Evolutionary conservation across 2,113 vertebrate species (phyloP).

Genomic region (Lepus americanus): DNA sequence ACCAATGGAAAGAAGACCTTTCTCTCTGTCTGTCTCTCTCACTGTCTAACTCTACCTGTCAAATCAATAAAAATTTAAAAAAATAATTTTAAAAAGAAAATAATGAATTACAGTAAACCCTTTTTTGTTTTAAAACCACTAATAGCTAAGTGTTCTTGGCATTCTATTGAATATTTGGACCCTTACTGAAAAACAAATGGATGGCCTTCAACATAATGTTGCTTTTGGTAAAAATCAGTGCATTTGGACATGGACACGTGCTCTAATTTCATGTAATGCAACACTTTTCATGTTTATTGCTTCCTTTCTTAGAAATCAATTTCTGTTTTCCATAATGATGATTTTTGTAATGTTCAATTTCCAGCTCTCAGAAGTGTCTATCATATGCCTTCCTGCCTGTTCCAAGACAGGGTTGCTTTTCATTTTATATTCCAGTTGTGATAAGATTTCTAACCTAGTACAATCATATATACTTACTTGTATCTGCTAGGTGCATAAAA

Average conservation of each 20-base stretch:
- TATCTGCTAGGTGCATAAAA: conserved; percentile 2
- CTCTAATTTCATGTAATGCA: conserved; percentile 45
- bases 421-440: conserved; percentile 38
- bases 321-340: conserved; percentile 51
- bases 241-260: background rate
- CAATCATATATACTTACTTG: background rate
- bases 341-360: conserved; percentile 53
- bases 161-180: background rate
- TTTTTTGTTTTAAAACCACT: conserved; percentile 6
- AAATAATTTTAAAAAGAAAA: background rate
- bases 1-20: too few species aligned
- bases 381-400: background rate
- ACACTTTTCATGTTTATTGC: conserved; percentile 36
- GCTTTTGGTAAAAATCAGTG: conserved; percentile 10
- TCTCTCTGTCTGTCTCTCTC: too few species aligned
- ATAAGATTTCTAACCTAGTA: conserved; percentile 24
- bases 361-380: background rate
- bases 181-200: background rate
- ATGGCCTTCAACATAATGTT: background rate
- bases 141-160: conserved; percentile 18
- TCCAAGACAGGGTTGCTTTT: conserved; percentile 61
- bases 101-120: background rate
- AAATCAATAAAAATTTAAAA: too few species aligned
- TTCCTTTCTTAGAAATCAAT: conserved; percentile 43
- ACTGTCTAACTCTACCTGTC: too few species aligned